Base-by-base conservation (phyloP, 53 echinoderm and acorn worm species). In the Holothuria leucospilota region DNA sequence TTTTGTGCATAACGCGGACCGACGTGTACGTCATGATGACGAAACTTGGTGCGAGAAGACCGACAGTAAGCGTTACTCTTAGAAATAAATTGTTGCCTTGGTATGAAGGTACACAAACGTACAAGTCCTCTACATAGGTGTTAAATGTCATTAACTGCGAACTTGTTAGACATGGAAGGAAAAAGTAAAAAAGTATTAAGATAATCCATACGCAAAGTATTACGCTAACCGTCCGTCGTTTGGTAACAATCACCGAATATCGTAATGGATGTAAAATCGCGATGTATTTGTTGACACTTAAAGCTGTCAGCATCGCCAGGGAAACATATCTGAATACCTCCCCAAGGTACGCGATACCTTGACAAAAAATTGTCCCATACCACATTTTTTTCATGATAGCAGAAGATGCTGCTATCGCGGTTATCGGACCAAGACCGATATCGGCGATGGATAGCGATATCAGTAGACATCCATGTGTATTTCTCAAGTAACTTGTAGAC, bases 1-100 rank as follows among this genome's bases (percentile, higher is more conserved):
- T 69, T 59, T 77, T 72, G 13, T 46, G 8, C 66, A 84, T 84
- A 14, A 89, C 56, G 21, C 89, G 64, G 26, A 89, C 20, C 29
- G 85, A 89, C 10, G 89, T 89, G 39, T 75, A 89, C 2, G 89
- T 77, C 10, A 89, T 84, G 30, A 83, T 81, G 51, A 85, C 58
- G 85, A 89, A 89, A 60, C 89, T 84, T 28, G 89, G 89, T 34
- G 84, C 52, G 1, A 89, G 89, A 20, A 89, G 89, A 8, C 51
- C 29, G 24, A 59, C 34, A 11, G 67, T 24, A 0, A 84, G 46
- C 29, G 34, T 84, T 2, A 89, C 63, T 39, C 39, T 59, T 20
- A 59, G 71, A n/a, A 28, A 25, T 60, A 60, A 51, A 26, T 39
- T 46, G n/a, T 71, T 53, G 18, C 56, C 56, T 51, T 63, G 61